These are phyloP conservation scores for Tiaroga cobitis DNA, from an alignment of 2,797 vertebrate species.

Conservation along the genomic window DNA sequence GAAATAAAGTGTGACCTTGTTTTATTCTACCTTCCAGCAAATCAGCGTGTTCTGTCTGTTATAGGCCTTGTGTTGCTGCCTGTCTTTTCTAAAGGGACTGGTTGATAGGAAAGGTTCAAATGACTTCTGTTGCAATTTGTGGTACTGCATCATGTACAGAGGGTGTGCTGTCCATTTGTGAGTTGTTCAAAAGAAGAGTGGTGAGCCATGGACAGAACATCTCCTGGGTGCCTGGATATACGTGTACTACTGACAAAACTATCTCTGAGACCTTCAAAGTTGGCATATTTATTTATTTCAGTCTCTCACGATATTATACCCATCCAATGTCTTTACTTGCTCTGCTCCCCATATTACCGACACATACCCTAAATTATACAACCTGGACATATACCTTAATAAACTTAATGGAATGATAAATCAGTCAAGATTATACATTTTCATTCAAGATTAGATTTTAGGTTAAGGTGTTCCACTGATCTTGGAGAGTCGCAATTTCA, in stretches of 20 bases:
- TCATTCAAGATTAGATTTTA: background rate
- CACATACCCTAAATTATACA: background rate
- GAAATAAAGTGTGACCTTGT: too few species aligned
- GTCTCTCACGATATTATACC: background rate
- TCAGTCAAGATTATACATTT: background rate
- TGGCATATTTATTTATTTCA: background rate
- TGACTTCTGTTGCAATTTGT: slow-evolving; percentile 26
- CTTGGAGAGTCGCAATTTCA: background rate
- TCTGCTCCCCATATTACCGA: background rate
- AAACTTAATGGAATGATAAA: background rate
- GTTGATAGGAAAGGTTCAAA: slow-evolving; percentile 6
- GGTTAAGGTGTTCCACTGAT: background rate
- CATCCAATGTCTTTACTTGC: background rate
- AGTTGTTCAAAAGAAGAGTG: slow-evolving; percentile 28
- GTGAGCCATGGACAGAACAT: background rate
- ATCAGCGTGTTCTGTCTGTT: background rate
- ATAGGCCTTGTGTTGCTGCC: background rate
- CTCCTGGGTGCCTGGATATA: background rate
- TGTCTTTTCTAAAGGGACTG: slow-evolving; percentile 2
- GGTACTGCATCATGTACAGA: slow-evolving; percentile 9
- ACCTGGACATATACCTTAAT: background rate
- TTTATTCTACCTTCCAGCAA: background rate
- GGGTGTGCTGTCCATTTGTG: slow-evolving; percentile 26
- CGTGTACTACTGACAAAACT: background rate
- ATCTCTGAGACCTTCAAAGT: background rate